These are phyloP conservation scores for Tubiluchus corallicola DNA, from an alignment of 2,888 invertebrate genomes.

Conservation along the genomic window DNA sequence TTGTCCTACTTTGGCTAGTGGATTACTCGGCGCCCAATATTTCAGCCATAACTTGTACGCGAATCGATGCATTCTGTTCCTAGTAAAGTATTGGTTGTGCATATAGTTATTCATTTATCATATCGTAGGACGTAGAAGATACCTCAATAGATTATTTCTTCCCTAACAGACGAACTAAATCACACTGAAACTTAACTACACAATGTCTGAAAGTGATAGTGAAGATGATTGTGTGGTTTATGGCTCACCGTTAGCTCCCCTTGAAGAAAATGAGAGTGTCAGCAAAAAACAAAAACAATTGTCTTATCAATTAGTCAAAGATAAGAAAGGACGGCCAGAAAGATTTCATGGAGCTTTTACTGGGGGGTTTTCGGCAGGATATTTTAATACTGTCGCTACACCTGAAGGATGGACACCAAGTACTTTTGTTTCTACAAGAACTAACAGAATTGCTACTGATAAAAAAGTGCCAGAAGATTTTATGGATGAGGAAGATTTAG, in stretches of 20 bases:
- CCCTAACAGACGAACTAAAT: too few species aligned
- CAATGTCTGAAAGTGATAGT: too few species aligned
- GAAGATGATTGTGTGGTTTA: conserved; percentile 48
- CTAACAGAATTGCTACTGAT: conserved; percentile 39
- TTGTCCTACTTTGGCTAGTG: too few species aligned
- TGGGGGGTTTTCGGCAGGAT: conserved; percentile 93
- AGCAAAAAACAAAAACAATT: conserved; percentile 52
- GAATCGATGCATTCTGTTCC: too few species aligned
- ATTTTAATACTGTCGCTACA: conserved; percentile 87
- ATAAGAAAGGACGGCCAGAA: conserved; percentile 65
- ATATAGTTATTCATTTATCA: too few species aligned
- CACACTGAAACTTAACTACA: too few species aligned
- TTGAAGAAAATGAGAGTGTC: conserved; percentile 52
- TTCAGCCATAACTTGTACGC: too few species aligned
- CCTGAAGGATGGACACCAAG: conserved; percentile 75
- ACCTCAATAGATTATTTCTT: too few species aligned
- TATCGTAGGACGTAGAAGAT: too few species aligned
- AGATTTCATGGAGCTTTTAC: conserved; percentile 98
- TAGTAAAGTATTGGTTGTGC: too few species aligned
- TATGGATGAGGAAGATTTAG: conserved; percentile 90
- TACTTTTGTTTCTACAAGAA: conserved; percentile 70
- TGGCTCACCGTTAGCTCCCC: conserved; percentile 59
- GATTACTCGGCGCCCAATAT: too few species aligned
- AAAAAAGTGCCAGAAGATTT: conserved; percentile 69
- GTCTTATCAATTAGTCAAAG: conserved; percentile 67